Evolutionary conservation across 2,888 invertebrate species (phyloP), one percentile per base, ranked within the genome.

Genomic region (Toxonevra muliebris): DNA sequence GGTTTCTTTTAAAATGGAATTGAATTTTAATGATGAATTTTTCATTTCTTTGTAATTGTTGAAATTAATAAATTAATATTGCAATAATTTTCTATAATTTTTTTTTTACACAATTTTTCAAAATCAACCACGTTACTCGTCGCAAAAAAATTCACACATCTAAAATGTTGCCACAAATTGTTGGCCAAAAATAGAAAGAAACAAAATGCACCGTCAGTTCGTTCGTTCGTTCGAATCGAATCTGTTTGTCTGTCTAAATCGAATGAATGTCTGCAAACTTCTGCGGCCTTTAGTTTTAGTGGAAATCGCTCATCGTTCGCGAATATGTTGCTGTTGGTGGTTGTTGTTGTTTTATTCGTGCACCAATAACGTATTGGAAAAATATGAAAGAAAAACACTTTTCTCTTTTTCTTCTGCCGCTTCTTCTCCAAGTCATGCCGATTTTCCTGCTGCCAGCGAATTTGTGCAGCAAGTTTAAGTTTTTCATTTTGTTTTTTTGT

Each of bases 191-290:
- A 15, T 15, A 48, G 48, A 13, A 8, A 48, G 11, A 48, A 30
- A 30, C 30, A 2, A 30, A 30, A 30, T 30, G n/a, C 48, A 48
- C 55, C 20, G 48, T 40, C 30, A 30, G 30, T 30, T 30, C 69
- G 66, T 65, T 53, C 69, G 30, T 30, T 30, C 69, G 66, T 65
- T 53, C 69, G 48, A 48, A 62, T 30, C 30, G 30, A 30, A 30
- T 30, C 30, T 2, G 30, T 30, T 30, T 30, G 30, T 63, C 66
- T 66, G 60, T 54, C 60, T 66, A 19, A 66, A 63, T 50, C 61
- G 69, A 66, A 66, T 48, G 30, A 30, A 17, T 61, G 65, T 58
- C 64, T 61, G 67, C 61, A 48, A 53, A 70, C 65, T 65, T 70
- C 61, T 70, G 70, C 15, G 53, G 58, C 61, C n/a, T 13, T 42